phyloP scores from a whole-genome alignment of 2,113 vertebrate species.

The Myiozetetes cayanensis region DNA sequence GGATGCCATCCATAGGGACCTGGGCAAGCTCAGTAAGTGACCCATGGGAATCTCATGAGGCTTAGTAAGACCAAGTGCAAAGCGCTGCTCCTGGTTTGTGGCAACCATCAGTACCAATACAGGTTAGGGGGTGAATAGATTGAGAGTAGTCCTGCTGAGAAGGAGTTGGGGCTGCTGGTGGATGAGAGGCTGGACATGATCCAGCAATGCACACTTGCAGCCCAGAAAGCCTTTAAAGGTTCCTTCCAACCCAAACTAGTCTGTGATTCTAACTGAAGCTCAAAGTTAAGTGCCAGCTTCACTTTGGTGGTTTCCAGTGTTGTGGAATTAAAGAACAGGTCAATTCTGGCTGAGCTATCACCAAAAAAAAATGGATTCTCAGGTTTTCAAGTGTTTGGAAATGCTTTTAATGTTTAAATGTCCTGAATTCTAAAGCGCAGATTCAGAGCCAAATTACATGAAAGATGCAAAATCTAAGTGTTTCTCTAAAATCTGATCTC shows the following conservation, averaged over 20 bases:
- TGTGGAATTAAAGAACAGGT: neutral
- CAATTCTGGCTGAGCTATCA: neutral
- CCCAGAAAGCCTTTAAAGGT: neutral
- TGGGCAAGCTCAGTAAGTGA: neutral
- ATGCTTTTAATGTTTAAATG: neutral
- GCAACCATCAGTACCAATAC: neutral
- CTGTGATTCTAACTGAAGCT: neutral
- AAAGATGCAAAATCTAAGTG: neutral
- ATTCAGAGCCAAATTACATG: neutral
- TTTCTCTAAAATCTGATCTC: neutral
- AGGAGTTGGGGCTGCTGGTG: neutral
- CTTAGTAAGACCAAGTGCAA: neutral
- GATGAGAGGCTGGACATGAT: neutral
- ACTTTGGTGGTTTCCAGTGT: neutral
- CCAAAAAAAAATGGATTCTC: neutral
- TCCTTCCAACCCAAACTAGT: neutral
- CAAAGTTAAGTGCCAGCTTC: neutral
- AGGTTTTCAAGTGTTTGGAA: neutral
- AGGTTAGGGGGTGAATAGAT: neutral
- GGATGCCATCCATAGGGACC: neutral
- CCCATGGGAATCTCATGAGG: neutral
- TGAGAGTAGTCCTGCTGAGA: rapidly evolving
- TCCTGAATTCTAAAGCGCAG: neutral
- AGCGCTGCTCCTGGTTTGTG: neutral
- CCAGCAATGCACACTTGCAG: neutral